Percentiles rank a stretch among this genome's conserved stretches.
Conservation (phyloP, 2,113 vertebrate genomes). For the Callaeas wilsoni region DNA sequence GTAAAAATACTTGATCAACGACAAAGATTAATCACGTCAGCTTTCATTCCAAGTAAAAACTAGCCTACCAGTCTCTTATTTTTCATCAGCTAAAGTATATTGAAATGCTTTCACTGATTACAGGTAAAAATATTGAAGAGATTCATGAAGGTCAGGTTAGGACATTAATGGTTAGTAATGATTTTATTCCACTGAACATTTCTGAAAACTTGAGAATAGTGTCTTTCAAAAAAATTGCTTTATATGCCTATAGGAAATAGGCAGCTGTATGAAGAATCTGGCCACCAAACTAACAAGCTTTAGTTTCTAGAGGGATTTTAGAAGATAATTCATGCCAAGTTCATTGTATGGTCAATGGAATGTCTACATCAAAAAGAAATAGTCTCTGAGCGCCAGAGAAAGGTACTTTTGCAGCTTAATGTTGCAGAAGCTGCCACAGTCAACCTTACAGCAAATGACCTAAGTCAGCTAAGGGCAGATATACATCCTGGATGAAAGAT, state of each 20-base stretch:
- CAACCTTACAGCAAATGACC: not conserved
- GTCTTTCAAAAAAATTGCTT: not conserved
- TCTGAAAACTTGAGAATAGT: not conserved
- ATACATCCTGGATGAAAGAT: not conserved
- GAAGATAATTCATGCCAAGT: not conserved
- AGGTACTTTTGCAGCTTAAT: not conserved
- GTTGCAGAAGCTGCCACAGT: not conserved
- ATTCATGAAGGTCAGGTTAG: not conserved
- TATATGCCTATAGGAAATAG: not conserved
- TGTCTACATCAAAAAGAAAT: not conserved
- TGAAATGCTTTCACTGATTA: not conserved
- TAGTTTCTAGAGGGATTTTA: not conserved
- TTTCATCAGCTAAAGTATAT: not conserved
- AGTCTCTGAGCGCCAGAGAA: not conserved
- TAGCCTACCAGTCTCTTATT: not conserved
- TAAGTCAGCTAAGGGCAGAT: not conserved
- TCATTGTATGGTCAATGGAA: not conserved
- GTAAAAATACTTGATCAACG: not conserved
- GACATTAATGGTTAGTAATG: not conserved
- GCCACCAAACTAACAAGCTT: not conserved
- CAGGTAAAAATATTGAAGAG: not conserved
- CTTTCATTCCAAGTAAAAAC: not conserved
- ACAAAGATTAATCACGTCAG: not conserved
- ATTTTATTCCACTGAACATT: not conserved
- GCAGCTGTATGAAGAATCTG: not conserved